Base-by-base conservation (phyloP, 2,113 vertebrate species). In the Catharus fuscescens region DNA sequence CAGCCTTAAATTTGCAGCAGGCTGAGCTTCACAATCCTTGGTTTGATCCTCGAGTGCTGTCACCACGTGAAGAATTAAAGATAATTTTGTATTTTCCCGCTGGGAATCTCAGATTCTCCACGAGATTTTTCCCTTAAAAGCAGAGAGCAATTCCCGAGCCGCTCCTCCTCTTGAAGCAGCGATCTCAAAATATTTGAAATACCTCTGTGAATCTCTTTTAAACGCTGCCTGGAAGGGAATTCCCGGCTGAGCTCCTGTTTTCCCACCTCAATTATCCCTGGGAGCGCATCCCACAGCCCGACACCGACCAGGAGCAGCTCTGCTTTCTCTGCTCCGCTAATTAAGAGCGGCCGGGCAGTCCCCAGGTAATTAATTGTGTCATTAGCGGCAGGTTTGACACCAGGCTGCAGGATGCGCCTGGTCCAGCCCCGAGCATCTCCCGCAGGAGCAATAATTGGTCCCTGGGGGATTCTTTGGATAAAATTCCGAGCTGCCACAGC, bases 361-460 rank as follows among this genome's bases (percentile, higher is more conserved):
- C 97, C 96, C 91, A 56, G 98, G 62, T 97, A 92, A 93, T 98
- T 98, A 97, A 97, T 97, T 95, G 98, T 98, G 98, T 96, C 98
- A 97, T 98, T 98, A 98, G 96, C 92, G 53, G 96, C 96, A 98
- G 96, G 76, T 98, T 65, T 98, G 98, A 98, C 98, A 80, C 18
- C 96, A 97, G 95, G 96, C 97, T 96, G 70, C 77, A 96, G 97
- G 93, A 95, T 74, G 74, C 40, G 74, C 81, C 96, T 66, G 96
- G 93, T 94, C 57, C 84, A 0, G 92, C 90, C 74, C 70, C 40
- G 92, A 97, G 94, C 67, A 21, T 87, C 86, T 80, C 97, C 96
- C 95, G 1, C 2, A 65, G 95, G 97, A 97, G 91, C 95, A 93
- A 92, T 99, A 99, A 99, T 99, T 99, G 98, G 98, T 98, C 98